These are phyloP conservation scores for Rhincodon typus DNA, from an alignment of 2,797 vertebrate species.

Conservation along the genomic window DNA sequence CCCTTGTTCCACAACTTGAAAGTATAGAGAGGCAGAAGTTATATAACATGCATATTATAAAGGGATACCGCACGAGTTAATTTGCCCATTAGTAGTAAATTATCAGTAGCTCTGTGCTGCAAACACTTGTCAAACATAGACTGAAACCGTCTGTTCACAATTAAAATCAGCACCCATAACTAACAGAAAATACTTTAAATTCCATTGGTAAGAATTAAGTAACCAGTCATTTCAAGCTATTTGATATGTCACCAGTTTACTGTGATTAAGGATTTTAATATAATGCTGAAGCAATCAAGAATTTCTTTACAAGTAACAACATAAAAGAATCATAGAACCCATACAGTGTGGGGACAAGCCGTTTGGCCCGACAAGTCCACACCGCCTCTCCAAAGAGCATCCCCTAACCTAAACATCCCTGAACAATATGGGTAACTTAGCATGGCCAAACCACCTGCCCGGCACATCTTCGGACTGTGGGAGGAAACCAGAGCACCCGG, in stretches of 20 bases:
- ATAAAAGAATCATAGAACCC: too few relatives aligned
- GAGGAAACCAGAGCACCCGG: too few relatives aligned
- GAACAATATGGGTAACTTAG: too few relatives aligned
- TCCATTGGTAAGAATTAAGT: not conserved
- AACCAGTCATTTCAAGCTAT: not conserved
- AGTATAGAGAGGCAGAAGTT: too few relatives aligned
- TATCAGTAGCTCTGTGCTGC: not conserved
- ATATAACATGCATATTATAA: too few relatives aligned
- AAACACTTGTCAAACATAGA: not conserved
- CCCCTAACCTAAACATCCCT: too few relatives aligned
- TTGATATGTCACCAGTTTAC: not conserved
- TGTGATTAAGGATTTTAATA: not conserved
- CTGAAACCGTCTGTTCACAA: not conserved
- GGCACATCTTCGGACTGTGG: not conserved
- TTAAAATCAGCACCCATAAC: not conserved
- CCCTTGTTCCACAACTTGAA: not conserved
- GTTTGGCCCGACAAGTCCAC: too few relatives aligned
- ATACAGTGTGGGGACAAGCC: too few relatives aligned
- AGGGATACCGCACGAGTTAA: not conserved
- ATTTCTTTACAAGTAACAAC: not conserved
- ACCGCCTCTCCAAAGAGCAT: too few relatives aligned
- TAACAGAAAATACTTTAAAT: not conserved
- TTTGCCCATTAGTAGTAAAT: conserved; percentile 1
- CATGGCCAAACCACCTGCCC: too few relatives aligned
- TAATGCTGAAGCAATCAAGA: not conserved